A percentile compares a stretch with the other conserved stretches of the same genome.
Conservation (phyloP, 1,140 invertebrate species). For the Apis florea region DNA sequence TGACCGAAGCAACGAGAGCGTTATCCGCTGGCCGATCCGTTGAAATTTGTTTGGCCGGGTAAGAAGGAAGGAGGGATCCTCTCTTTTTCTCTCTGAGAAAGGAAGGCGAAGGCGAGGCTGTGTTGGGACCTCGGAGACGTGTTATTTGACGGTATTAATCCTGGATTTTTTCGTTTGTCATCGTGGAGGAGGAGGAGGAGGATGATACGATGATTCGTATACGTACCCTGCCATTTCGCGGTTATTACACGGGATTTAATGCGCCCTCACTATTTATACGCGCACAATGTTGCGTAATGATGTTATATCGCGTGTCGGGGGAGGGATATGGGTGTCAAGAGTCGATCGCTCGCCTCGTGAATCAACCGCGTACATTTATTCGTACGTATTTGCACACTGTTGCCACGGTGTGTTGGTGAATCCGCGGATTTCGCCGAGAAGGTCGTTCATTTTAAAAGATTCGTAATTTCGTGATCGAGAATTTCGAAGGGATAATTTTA, state of each 20-base stretch:
- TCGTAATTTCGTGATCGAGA: no score
- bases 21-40: neutral
- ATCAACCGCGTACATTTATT: neutral
- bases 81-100: neutral
- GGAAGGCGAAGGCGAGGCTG: neutral
- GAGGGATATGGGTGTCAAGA: neutral
- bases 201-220: no score
- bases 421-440: no score
- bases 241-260: neutral
- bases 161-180: slow-evolving; percentile 5
- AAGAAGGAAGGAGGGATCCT: no score
- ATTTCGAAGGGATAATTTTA: no score
- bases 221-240: neutral
- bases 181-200: no score
- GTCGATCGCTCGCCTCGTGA: neutral
- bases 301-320: neutral
- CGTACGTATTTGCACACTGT: neutral
- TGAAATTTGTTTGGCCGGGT: slow-evolving; percentile 10
- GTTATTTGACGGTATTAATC: slow-evolving; percentile 5
- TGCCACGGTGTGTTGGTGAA: no score
- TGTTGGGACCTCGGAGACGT: neutral
- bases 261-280: no score
- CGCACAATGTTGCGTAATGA: neutral
- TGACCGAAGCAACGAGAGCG: slow-evolving; percentile 40
- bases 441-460: no score